Percentiles rank a stretch among this genome's conserved stretches.
Evolutionary conservation across 2,888 invertebrate genomes (phyloP).

Genomic region (Agrotis segetum): DNA sequence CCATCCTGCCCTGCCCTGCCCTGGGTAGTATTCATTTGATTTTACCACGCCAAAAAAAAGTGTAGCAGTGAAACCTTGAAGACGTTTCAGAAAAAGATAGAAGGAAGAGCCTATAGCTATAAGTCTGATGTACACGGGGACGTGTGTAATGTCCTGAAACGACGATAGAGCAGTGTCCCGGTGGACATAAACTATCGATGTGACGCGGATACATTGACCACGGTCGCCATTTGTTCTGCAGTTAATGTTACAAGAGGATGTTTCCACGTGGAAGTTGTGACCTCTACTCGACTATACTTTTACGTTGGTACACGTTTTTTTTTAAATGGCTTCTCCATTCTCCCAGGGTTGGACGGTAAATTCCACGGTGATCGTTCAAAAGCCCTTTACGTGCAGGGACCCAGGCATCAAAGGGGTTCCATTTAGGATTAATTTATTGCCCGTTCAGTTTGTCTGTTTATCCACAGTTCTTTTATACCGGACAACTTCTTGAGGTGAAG

Average conservation of each 20-base stretch:
- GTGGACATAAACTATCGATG: conserved; percentile 50
- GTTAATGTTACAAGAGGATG: conserved; percentile 8
- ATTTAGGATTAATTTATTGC: too few relatives aligned
- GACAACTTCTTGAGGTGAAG: too few relatives aligned
- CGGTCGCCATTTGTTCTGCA: conserved; percentile 23
- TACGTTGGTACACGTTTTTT: neutral
- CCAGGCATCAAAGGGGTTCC: too few relatives aligned
- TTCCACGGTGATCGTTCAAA: too few relatives aligned
- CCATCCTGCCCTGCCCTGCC: too few relatives aligned
- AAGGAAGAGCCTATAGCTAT: conserved; percentile 7
- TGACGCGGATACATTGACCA: conserved; percentile 38
- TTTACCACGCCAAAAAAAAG: too few relatives aligned
- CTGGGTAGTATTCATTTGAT: too few relatives aligned
- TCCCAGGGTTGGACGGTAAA: too few relatives aligned
- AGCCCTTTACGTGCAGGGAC: too few relatives aligned
- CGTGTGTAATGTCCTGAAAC: conserved; percentile 52
- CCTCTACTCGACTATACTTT: neutral
- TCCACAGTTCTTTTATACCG: too few relatives aligned
- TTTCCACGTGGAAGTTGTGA: neutral
- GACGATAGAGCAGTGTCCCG: conserved; percentile 43
- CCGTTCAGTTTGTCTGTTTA: too few relatives aligned
- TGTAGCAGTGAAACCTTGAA: neutral
- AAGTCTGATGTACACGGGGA: conserved; percentile 12
- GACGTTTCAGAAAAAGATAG: neutral
- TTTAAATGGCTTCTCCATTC: too few relatives aligned